Evolutionary conservation across 2,888 invertebrate genomes (phyloP), one percentile per base, ranked within the genome.

Genomic region (Podotricha telesiphe): DNA sequence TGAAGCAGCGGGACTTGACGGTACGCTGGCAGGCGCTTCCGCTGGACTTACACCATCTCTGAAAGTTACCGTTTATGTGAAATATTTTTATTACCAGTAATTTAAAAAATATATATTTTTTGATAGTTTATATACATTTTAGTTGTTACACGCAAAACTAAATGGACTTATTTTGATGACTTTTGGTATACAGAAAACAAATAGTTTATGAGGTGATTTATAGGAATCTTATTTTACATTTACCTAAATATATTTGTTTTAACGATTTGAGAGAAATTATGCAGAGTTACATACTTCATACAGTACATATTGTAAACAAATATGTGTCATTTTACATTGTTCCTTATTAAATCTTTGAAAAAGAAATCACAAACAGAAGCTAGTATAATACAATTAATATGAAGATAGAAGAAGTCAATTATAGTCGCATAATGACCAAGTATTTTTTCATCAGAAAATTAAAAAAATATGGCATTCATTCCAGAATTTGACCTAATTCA

Each of bases 31-130:
- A 51, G 91, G 83, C 22, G 89, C 89, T 74, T 93, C 93, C 13
- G 91, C 93, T 47, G 93, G 93, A 76, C 89, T 88, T 11, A 93
- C 93, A 34, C 93, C 93, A 69, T 93, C 93, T 79, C 93, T 93
- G 85, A 7, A 76, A 81, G 70, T 37, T 19, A 13, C 3, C 34
- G 2, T 5, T 55, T 55, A 17, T 55, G 11, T 37, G 17, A 37
- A 11, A 37, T 17, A 17, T 34, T 55, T 34, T n/a, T n/a, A n/a
- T n/a, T n/a, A n/a, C n/a, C n/a, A n/a, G n/a, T n/a, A n/a, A n/a
- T n/a, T n/a, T n/a, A n/a, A n/a, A n/a, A n/a, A n/a, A n/a, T n/a
- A n/a, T n/a, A 28, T 28, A 28, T 28, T 28, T 28, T 28, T 28
- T 28, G 2, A 28, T 5, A 28, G 28, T 28, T 28, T 28, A n/a